Base-by-base conservation (phyloP, 64 coral and sea anemone genomes). In the Astreopora myriophthalma region DNA sequence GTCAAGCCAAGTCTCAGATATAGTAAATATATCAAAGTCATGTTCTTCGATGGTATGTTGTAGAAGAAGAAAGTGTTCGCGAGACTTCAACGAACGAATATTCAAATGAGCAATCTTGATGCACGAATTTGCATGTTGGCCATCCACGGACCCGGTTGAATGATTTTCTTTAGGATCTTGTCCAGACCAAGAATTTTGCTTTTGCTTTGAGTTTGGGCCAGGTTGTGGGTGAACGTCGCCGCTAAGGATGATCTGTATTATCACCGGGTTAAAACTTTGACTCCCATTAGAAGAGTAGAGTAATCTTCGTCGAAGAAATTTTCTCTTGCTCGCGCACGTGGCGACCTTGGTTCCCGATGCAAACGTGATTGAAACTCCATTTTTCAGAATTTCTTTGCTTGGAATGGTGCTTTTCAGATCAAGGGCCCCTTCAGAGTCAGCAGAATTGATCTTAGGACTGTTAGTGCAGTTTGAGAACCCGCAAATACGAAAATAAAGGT, bases 11-110 rank as follows among this genome's bases (percentile, higher is more conserved):
- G 78, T 82, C 76, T 80, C 78, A 52, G 49, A 82, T 82, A 82
- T 82, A 19, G 49, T 82, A 48, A 82, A 57, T 51, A 82, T 82
- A 55, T 82, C 78, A 82, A 82, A 48, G 31, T 48, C 34, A 82
- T 57, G 78, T 51, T 82, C 48, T 82, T 58, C 49, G 42, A 82
- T 82, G 39, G 48, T 82, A 34, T 82, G 22, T 82, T 82, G 48
- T 58, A 31, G 23, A 49, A 82, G 42, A 82, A 60, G 17, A 82
- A 48, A 55, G 34, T 82, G 78, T 48, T 82, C 27, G 27, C 48
- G 11, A 82, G 27, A 82, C 60, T 82, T 48, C 48, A 57, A 82
- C 5, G 39, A 42, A 9, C 39, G 39, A 42, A 42, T 42, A 42
- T 42, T 42, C 39, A 42, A 44, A 44, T 82, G 78, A 60, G 44